Conservation (phyloP, 2,888 invertebrate genomes). For the Ischnus inquisitorius region DNA sequence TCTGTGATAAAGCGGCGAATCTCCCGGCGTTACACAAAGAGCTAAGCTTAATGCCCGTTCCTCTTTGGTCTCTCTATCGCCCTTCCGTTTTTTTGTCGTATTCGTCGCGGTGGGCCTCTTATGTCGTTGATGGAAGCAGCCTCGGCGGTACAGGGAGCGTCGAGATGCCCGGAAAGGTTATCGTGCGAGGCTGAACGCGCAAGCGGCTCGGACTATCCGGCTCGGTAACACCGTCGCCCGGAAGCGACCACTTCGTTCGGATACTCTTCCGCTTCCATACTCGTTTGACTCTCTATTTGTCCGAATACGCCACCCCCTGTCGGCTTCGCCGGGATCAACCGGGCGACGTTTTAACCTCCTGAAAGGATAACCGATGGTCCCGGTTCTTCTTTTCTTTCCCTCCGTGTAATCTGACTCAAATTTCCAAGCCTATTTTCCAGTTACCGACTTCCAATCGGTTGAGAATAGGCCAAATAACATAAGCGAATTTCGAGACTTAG, state of each 20-base stretch:
- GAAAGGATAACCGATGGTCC: background rate
- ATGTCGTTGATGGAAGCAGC: slow-evolving; percentile 66
- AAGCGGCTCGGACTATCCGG: background rate
- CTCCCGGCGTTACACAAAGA: slow-evolving; percentile 65
- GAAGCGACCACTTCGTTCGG: slow-evolving; percentile 19
- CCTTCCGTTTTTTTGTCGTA: background rate
- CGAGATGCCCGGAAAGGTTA: slow-evolving; percentile 43
- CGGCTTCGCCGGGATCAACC: slow-evolving; percentile 26
- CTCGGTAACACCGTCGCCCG: slow-evolving; percentile 17
- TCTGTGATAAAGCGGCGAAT: slow-evolving; percentile 72
- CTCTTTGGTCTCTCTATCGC: slow-evolving; percentile 44
- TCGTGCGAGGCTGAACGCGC: slow-evolving; percentile 23
- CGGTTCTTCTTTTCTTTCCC: background rate
- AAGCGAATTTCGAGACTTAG: too few species aligned
- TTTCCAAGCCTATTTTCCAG: background rate
- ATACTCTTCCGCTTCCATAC: background rate
- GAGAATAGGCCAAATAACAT: too few species aligned
- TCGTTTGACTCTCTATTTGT: slow-evolving; percentile 1
- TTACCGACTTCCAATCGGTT: too few species aligned
- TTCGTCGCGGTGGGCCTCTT: slow-evolving; percentile 46
- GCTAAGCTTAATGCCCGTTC: slow-evolving; percentile 54
- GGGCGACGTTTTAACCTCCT: slow-evolving; percentile 1
- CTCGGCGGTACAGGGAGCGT: slow-evolving; percentile 65
- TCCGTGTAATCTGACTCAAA: background rate
- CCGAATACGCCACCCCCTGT: background rate